Evolutionary conservation across 2,888 invertebrate genomes (phyloP), one percentile per base, ranked within the genome.

Genomic region (Meta bourneti): DNA sequence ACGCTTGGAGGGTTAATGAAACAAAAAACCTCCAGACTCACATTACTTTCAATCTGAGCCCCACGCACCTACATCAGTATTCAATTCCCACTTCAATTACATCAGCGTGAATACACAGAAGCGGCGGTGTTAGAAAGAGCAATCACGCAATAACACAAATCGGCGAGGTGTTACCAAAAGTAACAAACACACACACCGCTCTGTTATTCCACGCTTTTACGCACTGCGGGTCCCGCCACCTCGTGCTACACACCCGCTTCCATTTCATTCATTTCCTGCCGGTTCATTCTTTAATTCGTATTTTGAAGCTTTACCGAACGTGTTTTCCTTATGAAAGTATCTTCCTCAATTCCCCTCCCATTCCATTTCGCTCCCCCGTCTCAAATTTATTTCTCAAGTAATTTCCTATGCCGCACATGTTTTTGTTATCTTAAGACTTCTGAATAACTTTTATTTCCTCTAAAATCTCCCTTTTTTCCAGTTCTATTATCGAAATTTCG

Each of bases 391-490:
- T 88, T 81, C 69, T 51, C 81, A 81, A 88, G 88, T 88, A 88
- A 88, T 88, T 88, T 88, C 88, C 88, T 88, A 88, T 81, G 81
- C 81, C 80, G 75, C 80, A 88, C 88, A 74, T 88, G 88, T 81
- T 81, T 88, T 80, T 88, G 81, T 81, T 88, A 88, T 88, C 88
- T 61, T 19, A 49, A 74, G 81, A 88, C 61, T 81, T 81, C 54
- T 51, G 88, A 88, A 88, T 88, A 88, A 88, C 88, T 88, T 88
- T 88, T 88, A 88, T 88, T 88, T 88, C 88, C 88, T 88, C 81
- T 88, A 61, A 88, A 88, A 81, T 88, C 81, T 88, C 75, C 61
- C 54, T 54, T 88, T 81, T 87, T 71, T 87, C 71, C 84, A n/a
- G 19, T 70, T 16, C 78, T 61, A 54, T 88, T 88, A 88, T 88